phyloP scores from a whole-genome alignment of 1,140 invertebrate genomes.

The Cylas formicarius region DNA sequence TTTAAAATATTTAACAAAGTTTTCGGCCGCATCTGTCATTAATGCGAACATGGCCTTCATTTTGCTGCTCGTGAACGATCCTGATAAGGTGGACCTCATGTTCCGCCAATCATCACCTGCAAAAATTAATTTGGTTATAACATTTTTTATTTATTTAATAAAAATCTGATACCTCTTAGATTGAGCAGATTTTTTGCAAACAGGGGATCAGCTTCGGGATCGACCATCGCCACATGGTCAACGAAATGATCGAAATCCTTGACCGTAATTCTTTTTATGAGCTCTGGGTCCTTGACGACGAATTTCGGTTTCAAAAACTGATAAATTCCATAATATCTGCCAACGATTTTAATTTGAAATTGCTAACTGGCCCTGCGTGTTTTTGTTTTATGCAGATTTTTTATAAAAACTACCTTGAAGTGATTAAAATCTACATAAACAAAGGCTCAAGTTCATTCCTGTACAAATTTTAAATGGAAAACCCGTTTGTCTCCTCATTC shows the following conservation, averaged over 20 bases:
- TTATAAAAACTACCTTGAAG: conserved; percentile 42
- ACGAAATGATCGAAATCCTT: conserved; percentile 45
- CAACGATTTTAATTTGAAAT: no score
- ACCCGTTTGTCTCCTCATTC: no score
- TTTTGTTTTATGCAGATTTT: conserved; percentile 43
- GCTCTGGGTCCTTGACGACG: conserved; percentile 51
- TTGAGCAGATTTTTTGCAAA: conserved; percentile 15
- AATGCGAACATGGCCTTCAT: conserved; percentile 40
- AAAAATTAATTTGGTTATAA: background rate
- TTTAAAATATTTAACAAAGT: conserved; percentile 35
- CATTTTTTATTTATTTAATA: background rate
- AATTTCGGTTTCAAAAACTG: conserved; percentile 47
- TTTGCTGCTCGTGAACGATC: conserved; percentile 42
- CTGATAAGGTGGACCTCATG: conserved; percentile 39
- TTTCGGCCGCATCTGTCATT: conserved; percentile 32
- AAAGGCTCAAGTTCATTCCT: no score
- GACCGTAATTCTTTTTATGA: conserved; percentile 36
- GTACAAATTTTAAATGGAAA: no score
- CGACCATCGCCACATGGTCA: conserved; percentile 29
- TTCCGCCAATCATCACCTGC: conserved; percentile 40
- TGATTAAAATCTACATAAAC: conserved; percentile 35
- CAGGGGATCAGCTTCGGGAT: conserved; percentile 16
- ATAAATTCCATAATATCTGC: conserved; percentile 30
- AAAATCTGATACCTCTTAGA: conserved; percentile 10
- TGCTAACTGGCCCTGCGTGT: conserved; percentile 40